Evolutionary conservation across 1,140 invertebrate species (phyloP).

Genomic region (Lepidurus packardi): DNA sequence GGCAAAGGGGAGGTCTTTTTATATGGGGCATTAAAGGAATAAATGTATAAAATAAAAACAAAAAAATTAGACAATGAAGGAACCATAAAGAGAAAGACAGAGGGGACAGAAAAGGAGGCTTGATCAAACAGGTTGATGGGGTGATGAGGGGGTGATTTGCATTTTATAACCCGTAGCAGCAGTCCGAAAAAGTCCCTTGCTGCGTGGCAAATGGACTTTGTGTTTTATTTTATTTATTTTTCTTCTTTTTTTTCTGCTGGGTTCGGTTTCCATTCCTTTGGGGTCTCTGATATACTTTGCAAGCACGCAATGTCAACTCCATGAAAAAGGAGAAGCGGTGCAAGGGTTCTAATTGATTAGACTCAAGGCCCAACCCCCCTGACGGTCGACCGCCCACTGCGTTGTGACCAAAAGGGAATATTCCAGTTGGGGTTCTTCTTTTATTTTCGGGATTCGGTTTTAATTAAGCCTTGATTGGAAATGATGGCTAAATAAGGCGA

Average conservation of each 20-base stretch:
- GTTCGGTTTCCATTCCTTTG: not conserved
- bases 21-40: not conserved
- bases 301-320: not conserved
- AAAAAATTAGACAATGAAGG: too few relatives aligned
- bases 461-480: too few relatives aligned
- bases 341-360: conserved; percentile 8
- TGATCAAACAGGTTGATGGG: conserved; percentile 21
- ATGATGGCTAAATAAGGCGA: too few relatives aligned
- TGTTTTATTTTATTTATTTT: not conserved
- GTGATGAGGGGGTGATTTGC: conserved; percentile 15
- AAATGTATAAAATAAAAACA: not conserved
- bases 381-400: conserved; percentile 2
- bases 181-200: not conserved
- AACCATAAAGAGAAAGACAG: not conserved
- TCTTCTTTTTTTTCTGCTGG: not conserved
- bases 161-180: conserved; percentile 10
- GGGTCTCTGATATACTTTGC: not conserved
- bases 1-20: not conserved
- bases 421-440: too few relatives aligned
- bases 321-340: not conserved
- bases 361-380: not conserved
- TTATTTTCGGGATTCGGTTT: too few relatives aligned
- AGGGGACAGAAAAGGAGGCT: not conserved
- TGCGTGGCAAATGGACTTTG: not conserved
- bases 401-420: not conserved